Base-by-base conservation (phyloP, 2,113 vertebrate species). In the Aleadryas rufinucha region DNA sequence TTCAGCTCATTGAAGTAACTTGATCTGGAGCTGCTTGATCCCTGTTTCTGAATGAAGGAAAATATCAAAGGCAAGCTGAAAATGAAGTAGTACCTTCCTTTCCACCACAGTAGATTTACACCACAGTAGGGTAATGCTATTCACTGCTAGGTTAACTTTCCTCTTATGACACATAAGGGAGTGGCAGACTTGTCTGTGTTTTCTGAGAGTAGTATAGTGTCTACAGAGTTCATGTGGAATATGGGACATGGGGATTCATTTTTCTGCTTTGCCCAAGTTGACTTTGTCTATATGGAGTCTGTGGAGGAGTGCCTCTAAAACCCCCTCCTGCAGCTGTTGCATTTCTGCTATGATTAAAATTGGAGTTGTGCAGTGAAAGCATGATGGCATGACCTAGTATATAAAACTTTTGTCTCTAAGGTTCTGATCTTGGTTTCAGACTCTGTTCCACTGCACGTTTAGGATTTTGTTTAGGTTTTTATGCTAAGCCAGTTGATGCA, bases 131-230 rank as follows among this genome's bases (percentile, higher is more conserved):
- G 31, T 70, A 31, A 61, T 16, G 12, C 70, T 84, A 2, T 71
- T 56, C 6, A 16, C 23, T 42, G 42, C 44, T 82, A 54, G 47
- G 28, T 79, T 90, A 52, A 20, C 39, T 83, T 45, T 91, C 37
- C 57, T 5, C 27, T 69, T 42, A 33, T 5, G 37, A 69, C 42
- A n/a, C 20, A 45, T 1, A 33, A 71, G 20, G 54, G 59, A 31
- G 27, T 2, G 0, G 7, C 78, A 82, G 49, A 14, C 24, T 42
- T 45, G 24, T 8, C 59, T 0, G 0, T 69, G 3, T 70, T 87
- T 65, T 70, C n/a, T 1, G 1, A 33, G 22, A 47, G 35, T 28
- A 28, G 10, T 49, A 5, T 6, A 56, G 5, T 27, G 41, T 50
- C 35, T 45, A 30, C 5, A 23, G 52, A 68, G 65, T 45, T 76